phyloP scores from a whole-genome alignment of 2,888 invertebrate species.

The Drosophila yooni region DNA sequence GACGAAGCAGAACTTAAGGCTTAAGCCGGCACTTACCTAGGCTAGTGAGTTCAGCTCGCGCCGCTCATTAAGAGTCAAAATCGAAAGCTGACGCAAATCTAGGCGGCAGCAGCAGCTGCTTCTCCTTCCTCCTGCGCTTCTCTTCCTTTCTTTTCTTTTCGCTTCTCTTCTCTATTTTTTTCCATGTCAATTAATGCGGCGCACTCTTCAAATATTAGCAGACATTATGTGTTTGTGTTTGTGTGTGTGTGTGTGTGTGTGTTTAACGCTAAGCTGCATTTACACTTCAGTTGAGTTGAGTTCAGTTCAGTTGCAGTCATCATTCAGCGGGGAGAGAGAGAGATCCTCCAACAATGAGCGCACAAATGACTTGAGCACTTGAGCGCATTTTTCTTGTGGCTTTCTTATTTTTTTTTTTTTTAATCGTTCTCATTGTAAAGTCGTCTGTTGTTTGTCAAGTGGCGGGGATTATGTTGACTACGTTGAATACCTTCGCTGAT shows the following conservation, averaged over 20 bases:
- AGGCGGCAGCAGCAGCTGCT: slow-evolving; percentile 9
- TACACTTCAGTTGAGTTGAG: slow-evolving; percentile 11
- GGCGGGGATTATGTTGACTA: slow-evolving; percentile 65
- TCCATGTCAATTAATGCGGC: slow-evolving; percentile 78
- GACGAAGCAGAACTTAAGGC: slow-evolving; percentile 37
- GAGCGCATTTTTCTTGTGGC: slow-evolving; percentile 29
- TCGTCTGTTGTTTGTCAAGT: slow-evolving; percentile 57
- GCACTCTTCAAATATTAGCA: slow-evolving; percentile 78
- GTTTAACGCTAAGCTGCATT: slow-evolving; percentile 49
- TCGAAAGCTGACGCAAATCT: slow-evolving; percentile 26
- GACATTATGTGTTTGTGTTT: slow-evolving; percentile 57
- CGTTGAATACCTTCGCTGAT: slow-evolving; percentile 76
- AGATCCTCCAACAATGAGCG: slow-evolving; percentile 65
- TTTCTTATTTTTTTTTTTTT: slow-evolving; percentile 41
- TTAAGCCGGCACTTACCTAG: slow-evolving; percentile 71
- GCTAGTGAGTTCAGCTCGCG: slow-evolving; percentile 30
- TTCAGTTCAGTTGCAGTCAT: slow-evolving; percentile 12
- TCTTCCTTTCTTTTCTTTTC: slow-evolving; percentile 11
- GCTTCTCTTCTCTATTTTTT: slow-evolving; percentile 24
- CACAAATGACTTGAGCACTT: slow-evolving; percentile 78
- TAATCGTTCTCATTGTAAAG: slow-evolving; percentile 68
- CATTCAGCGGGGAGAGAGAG: slow-evolving; percentile 15
- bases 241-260: slow-evolving; percentile 13
- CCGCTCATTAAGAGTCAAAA: slow-evolving; percentile 49
- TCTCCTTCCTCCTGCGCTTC: slow-evolving; percentile 6